phyloP scores from a whole-genome alignment of 2,888 invertebrate genomes.

The Philonicus albiceps region DNA sequence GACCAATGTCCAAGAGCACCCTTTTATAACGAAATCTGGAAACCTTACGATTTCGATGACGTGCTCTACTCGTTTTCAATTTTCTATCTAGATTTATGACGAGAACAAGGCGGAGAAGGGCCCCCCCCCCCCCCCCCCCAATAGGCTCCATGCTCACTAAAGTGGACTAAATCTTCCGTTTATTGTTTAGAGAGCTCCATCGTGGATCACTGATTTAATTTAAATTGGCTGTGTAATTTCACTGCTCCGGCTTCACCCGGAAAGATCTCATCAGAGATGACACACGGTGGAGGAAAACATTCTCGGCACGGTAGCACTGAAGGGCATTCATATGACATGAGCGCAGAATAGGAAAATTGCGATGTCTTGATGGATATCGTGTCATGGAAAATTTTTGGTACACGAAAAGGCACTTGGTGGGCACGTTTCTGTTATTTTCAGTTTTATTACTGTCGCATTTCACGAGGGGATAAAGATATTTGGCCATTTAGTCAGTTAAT shows the following conservation, averaged over 20 bases:
- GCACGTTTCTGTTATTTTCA: background rate
- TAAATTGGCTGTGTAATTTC: background rate
- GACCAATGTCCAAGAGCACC: background rate
- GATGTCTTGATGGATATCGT: background rate
- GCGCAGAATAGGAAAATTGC: background rate
- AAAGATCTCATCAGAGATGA: background rate
- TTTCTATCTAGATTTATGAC: background rate
- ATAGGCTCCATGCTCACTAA: background rate
- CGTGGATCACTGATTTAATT: background rate
- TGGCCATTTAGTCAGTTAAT: background rate
- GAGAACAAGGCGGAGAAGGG: background rate
- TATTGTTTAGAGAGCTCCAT: background rate
- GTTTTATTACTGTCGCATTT: background rate
- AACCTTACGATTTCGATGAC: background rate
- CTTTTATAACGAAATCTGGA: background rate
- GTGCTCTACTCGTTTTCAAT: background rate
- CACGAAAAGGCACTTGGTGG: background rate
- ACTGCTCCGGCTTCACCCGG: background rate
- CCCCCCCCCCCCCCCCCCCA: too few species aligned
- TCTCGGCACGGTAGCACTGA: background rate
- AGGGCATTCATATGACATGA: background rate
- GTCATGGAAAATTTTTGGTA: background rate
- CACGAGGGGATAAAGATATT: background rate
- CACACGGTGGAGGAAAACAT: background rate
- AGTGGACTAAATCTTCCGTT: background rate